A percentile compares a stretch with the other conserved stretches of the same genome.
phyloP scores from a whole-genome alignment of 2,113 vertebrate genomes.

The Prunella fulvescens region DNA sequence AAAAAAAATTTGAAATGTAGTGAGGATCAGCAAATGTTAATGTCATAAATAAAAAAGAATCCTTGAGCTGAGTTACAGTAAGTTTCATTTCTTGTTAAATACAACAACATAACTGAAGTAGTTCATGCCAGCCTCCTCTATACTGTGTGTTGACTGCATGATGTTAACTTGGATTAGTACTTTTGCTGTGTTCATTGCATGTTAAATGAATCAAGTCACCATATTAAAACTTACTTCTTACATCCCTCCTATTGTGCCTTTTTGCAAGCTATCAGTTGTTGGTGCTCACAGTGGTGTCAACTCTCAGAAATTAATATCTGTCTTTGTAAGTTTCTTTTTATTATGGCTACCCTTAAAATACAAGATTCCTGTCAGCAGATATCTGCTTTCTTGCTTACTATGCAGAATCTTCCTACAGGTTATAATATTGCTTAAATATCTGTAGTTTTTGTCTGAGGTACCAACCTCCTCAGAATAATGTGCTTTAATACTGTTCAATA shows the following conservation, averaged over 20 bases:
- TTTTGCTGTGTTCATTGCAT: constrained; percentile 63
- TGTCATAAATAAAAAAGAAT: background rate
- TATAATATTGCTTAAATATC: background rate
- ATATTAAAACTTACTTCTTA: constrained; percentile 41
- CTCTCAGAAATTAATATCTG: constrained; percentile 70
- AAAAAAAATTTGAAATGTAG: background rate
- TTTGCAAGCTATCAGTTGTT: constrained; percentile 69
- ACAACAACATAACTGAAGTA: background rate
- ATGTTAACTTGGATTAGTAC: constrained; percentile 10
- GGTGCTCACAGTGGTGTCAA: constrained; percentile 70
- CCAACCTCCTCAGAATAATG: background rate
- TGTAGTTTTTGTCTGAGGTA: background rate
- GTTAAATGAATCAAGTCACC: constrained; percentile 28
- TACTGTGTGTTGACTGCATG: constrained; percentile 46
- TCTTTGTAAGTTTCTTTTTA: constrained; percentile 72
- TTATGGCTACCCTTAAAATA: constrained; percentile 50
- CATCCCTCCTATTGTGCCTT: constrained; percentile 64
- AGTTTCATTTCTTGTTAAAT: constrained; percentile 29
- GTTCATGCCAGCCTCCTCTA: background rate
- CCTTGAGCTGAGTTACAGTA: background rate
- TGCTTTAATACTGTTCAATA: background rate
- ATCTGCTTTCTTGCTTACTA: background rate
- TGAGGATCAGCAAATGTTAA: constrained; percentile 55
- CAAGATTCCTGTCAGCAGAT: constrained; percentile 40
- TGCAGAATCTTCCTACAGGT: background rate